These are phyloP conservation scores for Arge pagana DNA, from an alignment of 2,888 invertebrate species.

Conservation along the genomic window DNA sequence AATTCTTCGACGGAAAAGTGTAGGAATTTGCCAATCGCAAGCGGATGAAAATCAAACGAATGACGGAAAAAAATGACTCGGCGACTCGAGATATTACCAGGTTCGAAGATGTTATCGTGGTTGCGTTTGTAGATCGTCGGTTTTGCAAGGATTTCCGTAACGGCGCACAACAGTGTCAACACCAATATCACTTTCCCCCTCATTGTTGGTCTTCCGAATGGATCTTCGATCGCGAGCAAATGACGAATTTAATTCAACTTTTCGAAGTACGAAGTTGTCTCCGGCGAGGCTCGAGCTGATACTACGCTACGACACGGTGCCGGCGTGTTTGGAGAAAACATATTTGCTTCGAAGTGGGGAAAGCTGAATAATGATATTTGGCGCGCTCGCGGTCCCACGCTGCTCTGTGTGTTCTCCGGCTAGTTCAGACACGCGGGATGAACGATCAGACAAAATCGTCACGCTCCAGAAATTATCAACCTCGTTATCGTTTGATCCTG, in stretches of 20 bases:
- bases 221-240: too few relatives aligned
- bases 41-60: too few relatives aligned
- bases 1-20: too few relatives aligned
- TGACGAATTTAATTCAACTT: too few relatives aligned
- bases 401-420: too few relatives aligned
- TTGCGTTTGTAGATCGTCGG: conserved; percentile 52
- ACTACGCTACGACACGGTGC: conserved; percentile 12
- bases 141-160: conserved; percentile 38
- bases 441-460: neutral
- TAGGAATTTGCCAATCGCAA: too few relatives aligned
- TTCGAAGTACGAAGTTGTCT: conserved; percentile 15
- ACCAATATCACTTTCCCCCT: conserved; percentile 22
- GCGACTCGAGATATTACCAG: too few relatives aligned
- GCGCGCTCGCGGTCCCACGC: conserved; percentile 17
- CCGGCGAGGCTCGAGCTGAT: conserved; percentile 13
- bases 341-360: conserved; percentile 23
- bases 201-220: too few relatives aligned
- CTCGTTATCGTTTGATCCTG: too few relatives aligned
- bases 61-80: too few relatives aligned
- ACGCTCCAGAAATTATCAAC: too few relatives aligned
- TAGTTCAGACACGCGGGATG: too few relatives aligned
- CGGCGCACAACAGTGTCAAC: conserved; percentile 31
- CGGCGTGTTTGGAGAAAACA: conserved; percentile 20
- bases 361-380: conserved; percentile 18
- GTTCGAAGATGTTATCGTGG: conserved; percentile 50